Evolutionary conservation across 1,140 invertebrate species (phyloP).

Genomic region (Oreohelix idahoensis): DNA sequence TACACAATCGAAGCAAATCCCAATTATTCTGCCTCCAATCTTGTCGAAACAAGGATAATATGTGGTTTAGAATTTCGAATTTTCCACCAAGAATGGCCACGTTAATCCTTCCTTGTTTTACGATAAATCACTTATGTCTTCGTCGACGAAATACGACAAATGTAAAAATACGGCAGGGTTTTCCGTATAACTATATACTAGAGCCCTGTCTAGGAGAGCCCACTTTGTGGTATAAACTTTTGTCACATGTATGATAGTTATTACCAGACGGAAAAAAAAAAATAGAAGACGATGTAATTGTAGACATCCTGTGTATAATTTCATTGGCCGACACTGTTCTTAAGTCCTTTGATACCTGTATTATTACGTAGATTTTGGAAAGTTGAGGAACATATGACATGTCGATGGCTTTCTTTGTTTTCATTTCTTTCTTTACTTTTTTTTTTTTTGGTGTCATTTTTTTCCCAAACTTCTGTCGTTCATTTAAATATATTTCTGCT

Average conservation of each 20-base stretch:
- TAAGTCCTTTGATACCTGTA: background rate
- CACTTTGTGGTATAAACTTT: background rate
- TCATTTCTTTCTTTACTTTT: too few species aligned
- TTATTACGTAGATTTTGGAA: background rate
- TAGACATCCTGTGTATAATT: background rate
- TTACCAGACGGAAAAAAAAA: background rate
- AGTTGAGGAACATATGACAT: background rate
- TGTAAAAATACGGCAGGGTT: background rate
- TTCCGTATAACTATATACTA: background rate
- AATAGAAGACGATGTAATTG: background rate
- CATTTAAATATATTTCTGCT: too few species aligned
- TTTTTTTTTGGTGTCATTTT: too few species aligned
- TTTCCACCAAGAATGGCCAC: background rate
- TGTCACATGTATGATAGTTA: background rate
- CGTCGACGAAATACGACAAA: background rate
- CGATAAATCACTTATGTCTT: background rate
- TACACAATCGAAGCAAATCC: background rate
- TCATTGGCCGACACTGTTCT: background rate
- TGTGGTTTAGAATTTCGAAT: background rate
- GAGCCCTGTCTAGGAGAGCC: background rate
- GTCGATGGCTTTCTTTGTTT: background rate
- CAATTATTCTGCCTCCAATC: background rate
- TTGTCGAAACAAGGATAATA: background rate
- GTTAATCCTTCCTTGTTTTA: too few species aligned
- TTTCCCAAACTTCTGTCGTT: too few species aligned